phyloP scores from a whole-genome alignment of 2,113 vertebrate genomes.

The Lepisosteus osseus region DNA sequence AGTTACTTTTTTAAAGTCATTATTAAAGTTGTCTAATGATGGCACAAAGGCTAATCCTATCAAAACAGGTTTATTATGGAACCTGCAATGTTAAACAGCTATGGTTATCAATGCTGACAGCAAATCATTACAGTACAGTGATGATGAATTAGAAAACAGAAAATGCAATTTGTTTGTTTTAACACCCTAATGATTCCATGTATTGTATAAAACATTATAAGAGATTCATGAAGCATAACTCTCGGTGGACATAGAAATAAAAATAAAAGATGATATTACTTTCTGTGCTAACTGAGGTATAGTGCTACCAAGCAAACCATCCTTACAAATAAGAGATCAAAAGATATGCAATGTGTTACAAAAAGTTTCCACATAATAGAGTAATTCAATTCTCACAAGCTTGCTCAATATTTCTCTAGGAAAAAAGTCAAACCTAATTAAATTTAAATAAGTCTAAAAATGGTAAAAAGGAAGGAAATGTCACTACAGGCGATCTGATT shows the following conservation, averaged over 20 bases:
- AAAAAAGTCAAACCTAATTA: too few species aligned
- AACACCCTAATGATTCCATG: neutral
- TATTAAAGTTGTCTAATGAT: neutral
- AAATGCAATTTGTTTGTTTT: neutral
- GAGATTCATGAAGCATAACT: neutral
- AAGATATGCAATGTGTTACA: too few species aligned
- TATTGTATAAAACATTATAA: neutral
- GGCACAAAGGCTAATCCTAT: neutral
- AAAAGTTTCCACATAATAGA: too few species aligned
- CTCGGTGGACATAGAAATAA: neutral
- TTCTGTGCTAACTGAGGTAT: too few species aligned
- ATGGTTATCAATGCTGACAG: neutral
- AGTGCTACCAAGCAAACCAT: too few species aligned
- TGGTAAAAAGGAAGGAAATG: too few species aligned
- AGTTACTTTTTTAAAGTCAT: neutral
- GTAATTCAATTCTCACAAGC: too few species aligned
- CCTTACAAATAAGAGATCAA: too few species aligned
- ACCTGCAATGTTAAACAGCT: neutral
- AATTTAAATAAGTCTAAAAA: too few species aligned
- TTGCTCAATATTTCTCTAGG: too few species aligned
- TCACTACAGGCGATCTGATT: too few species aligned
- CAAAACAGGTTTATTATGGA: conserved; percentile 3
- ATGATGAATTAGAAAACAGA: conserved; percentile 1
- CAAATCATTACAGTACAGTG: conserved; percentile 3
- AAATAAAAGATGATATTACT: neutral